phyloP scores from a whole-genome alignment of 2,113 vertebrate species.

The Perccottus glenii region DNA sequence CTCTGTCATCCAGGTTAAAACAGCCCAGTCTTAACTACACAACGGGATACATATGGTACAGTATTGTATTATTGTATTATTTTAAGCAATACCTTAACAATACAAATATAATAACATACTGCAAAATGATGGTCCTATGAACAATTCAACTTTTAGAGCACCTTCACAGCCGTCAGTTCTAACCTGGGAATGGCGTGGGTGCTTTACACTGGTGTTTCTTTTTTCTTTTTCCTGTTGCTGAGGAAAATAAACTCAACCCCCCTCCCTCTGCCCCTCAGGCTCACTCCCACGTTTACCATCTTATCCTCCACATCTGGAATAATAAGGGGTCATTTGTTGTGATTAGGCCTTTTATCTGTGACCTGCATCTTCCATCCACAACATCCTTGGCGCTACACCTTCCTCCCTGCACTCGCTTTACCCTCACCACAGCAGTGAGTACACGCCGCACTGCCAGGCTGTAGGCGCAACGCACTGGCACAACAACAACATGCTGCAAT shows the following conservation, averaged over 20 bases:
- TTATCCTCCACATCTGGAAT: slow-evolving; percentile 90
- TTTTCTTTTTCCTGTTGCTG: slow-evolving; percentile 70
- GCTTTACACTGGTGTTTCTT: slow-evolving; percentile 65
- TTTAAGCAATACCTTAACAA: no score
- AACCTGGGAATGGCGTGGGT: slow-evolving; percentile 75
- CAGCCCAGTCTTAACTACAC: no score
- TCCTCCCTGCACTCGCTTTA: slow-evolving; percentile 49
- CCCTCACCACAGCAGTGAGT: slow-evolving; percentile 25
- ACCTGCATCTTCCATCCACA: slow-evolving; percentile 88
- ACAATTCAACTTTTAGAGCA: slow-evolving; percentile 47
- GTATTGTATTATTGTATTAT: no score
- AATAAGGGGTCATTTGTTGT: slow-evolving; percentile 87
- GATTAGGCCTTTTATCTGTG: slow-evolving; percentile 86
- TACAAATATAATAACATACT: no score
- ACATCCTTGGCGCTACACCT: slow-evolving; percentile 75
- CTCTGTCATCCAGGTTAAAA: no score
- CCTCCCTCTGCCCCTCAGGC: slow-evolving; percentile 75
- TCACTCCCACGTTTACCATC: slow-evolving; percentile 83
- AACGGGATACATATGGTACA: no score
- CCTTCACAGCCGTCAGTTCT: slow-evolving; percentile 40
- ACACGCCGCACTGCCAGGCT: neutral
- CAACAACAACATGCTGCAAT: slow-evolving; percentile 34
- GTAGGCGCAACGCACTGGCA: neutral
- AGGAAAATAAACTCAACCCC: slow-evolving; percentile 69
- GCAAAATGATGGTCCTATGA: no score